A percentile compares a stretch with the other conserved stretches of the same genome.
Conservation (phyloP, 1,140 invertebrate species). For the Epicauta chinensis region DNA sequence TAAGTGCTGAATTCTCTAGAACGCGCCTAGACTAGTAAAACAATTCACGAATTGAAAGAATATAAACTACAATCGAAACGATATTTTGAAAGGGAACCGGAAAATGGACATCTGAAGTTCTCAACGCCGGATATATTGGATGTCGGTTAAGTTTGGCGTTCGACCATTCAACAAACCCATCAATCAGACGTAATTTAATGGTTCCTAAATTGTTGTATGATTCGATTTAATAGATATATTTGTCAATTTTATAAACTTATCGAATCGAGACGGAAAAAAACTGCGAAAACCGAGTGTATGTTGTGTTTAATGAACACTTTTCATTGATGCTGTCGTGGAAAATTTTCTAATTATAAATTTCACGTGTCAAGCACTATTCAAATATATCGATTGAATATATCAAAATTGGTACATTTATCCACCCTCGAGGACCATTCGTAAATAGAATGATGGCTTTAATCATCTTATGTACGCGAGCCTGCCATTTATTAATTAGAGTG, state of each 20-base stretch:
- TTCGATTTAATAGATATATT: not conserved
- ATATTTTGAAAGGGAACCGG: conserved; percentile 9
- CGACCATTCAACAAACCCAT: conserved; percentile 13
- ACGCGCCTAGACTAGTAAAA: conserved; percentile 17
- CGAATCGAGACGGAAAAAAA: too few species aligned
- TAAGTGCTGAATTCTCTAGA: conserved; percentile 8
- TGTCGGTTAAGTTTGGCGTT: conserved; percentile 8
- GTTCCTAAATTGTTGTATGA: conserved; percentile 4
- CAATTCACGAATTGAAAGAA: conserved; percentile 18
- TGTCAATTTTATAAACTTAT: too few species aligned
- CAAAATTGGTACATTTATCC: conserved; percentile 10
- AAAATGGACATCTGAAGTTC: not conserved
- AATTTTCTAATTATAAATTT: conserved; percentile 11
- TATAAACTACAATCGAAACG: conserved; percentile 9
- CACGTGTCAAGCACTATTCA: conserved; percentile 11
- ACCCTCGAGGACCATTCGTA: conserved; percentile 10
- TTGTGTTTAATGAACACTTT: not conserved
- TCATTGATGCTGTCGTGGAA: not conserved
- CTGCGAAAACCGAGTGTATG: too few species aligned
- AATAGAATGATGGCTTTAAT: conserved; percentile 16
- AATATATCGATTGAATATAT: conserved; percentile 10
- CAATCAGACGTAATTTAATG: conserved; percentile 13
- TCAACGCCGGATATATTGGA: conserved; percentile 5
- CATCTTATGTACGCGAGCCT: conserved; percentile 19
- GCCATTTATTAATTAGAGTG: conserved; percentile 41